Base-by-base conservation (phyloP, 2,888 invertebrate species). In the Papilio demoleus region DNA sequence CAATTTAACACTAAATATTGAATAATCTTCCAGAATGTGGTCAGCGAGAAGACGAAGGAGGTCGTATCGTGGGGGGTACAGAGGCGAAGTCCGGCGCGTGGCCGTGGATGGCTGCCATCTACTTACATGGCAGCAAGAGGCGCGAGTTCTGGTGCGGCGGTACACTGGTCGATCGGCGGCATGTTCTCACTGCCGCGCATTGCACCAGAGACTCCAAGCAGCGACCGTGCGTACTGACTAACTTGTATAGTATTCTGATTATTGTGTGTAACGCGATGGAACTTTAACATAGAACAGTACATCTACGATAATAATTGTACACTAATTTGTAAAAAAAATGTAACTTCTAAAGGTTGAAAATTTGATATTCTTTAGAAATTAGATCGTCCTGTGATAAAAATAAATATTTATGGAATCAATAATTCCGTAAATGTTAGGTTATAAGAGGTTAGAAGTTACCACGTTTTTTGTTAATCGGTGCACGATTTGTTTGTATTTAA, bases 81-180 rank as follows among this genome's bases (percentile, higher is more conserved):
- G 96, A 96, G 82, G 94, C 97, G 0, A 93, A 95, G 27, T 95
- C 97, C 0, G 98, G 98, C 0, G 95, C 97, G 65, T 98, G 98
- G 97, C 98, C 99, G 0, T 99, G 98, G 98, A 97, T 99, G 96
- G 98, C 97, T 0, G 98, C 98, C 1, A 97, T 98, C 76, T 98
- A 97, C 87, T 93, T 98, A 59, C 97, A 97, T 80, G 97, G 97
- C 9, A 95, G 95, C 42, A 95, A 96, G 77, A 94, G 97, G 31
- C 95, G 96, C 0, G 97, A 97, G 86, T 98, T 97, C 89, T 98
- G 98, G 98, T 98, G 98, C 81, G 98, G 98, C 0, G 98, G 98
- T 0, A 96, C 97, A 0, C 88, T 98, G 56, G 95, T 98, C 60
- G 96, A 96, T n/a, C 91, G 95, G 42, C 94, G 94, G 62, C 97